Base-by-base conservation (phyloP, 2,113 vertebrate species). In the Gadus chalcogrammus region DNA sequence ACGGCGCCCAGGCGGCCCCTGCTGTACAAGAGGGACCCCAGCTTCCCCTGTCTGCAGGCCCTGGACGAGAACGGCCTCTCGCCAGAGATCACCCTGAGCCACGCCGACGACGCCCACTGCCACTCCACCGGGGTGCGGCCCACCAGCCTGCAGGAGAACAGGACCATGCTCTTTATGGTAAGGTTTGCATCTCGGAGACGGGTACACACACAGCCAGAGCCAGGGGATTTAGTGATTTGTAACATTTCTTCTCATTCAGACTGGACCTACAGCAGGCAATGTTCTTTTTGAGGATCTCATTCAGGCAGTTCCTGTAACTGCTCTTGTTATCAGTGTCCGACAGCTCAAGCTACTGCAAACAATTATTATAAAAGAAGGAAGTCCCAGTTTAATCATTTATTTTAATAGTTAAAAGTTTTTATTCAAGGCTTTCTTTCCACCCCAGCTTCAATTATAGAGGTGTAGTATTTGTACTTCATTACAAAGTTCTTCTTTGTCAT, bases 121-220 rank as follows among this genome's bases (percentile, higher is more conserved):
- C 88, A 18, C 88, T 92, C 79, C 56, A 82, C 67, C 9, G 89
- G 94, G 18, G 95, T 99, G 13, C 94, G 95, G 85, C 96, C 97
- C 11, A 97, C 95, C 68, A 96, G 96, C 74, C 94, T 97, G 15
- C 94, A 93, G 82, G 96, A 95, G 84, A 99, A 99, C 90, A 92
- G 97, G 82, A 98, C 97, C 22, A 99, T 99, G 97, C 89, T 99
- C 63, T 99, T 99, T 63, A 99, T 89, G 93, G 97, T 98, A 94
- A 74, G 9, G 65, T 8, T 22, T 38, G 55, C 55, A 42, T 16
- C 22, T 48, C 2, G 42, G 42, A 12, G 12, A 48, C 42, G 42
- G 48, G 53, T 64, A 68, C 67, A 53, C 18, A 48, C 56, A 66
- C 64, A 56, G 1, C 42, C 42, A 48, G 42, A 12, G 42, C 9